Conservation (phyloP, 2,113 vertebrate genomes). For the Chaetodon auriga region DNA sequence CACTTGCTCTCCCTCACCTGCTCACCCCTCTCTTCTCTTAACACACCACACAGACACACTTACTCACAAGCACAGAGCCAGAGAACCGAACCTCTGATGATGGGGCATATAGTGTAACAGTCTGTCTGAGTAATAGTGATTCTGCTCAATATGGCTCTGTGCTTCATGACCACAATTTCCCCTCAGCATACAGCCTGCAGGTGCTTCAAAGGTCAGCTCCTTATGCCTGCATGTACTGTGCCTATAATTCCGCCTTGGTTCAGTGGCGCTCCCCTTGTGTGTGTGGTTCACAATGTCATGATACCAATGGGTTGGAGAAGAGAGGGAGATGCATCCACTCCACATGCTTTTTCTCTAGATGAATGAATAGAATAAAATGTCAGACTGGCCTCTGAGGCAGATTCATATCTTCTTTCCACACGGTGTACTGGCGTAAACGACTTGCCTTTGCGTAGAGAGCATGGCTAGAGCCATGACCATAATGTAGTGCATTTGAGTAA, state of each 20-base stretch:
- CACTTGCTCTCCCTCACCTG: neutral
- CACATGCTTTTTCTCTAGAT: constrained; percentile 16
- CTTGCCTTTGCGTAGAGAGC: constrained; percentile 3
- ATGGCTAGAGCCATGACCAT: constrained; percentile 16
- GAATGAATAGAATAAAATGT: constrained; percentile 20
- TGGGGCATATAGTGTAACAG: neutral
- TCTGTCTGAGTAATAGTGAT: constrained; percentile 8
- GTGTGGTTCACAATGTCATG: constrained; percentile 1
- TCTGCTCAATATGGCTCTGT: constrained; percentile 1
- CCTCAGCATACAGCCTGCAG: constrained; percentile 12
- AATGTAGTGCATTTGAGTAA: constrained; percentile 39
- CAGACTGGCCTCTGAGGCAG: constrained; percentile 1
- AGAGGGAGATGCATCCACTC: neutral
- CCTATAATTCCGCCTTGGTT: neutral
- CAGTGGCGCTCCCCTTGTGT: neutral
- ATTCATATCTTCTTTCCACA: constrained; percentile 35
- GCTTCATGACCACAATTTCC: neutral
- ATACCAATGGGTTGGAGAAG: constrained; percentile 1
- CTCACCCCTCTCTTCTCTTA: neutral
- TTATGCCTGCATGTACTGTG: neutral
- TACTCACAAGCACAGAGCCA: constrained; percentile 9
- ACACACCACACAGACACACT: constrained; percentile 6
- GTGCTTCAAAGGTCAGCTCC: neutral
- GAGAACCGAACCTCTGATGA: constrained; percentile 1
- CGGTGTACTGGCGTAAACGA: neutral